Percentiles rank a stretch among this genome's conserved stretches.
Evolutionary conservation across 2,888 invertebrate genomes (phyloP).

Genomic region (Cheilosia pagana): DNA sequence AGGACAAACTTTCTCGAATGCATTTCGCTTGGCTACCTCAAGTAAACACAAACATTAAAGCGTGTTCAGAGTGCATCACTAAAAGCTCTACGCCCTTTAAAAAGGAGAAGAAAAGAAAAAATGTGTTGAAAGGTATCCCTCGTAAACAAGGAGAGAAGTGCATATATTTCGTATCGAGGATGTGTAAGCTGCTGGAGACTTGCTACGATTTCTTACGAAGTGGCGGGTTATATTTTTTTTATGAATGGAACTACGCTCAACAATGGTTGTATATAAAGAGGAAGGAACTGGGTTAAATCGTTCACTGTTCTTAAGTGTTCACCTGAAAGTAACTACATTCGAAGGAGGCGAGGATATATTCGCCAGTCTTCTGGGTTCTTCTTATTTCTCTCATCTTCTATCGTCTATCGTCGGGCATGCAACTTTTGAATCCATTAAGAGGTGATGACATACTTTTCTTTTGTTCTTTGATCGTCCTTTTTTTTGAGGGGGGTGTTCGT

Average conservation of each 20-base stretch:
- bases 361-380: neutral
- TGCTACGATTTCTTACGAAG: neutral
- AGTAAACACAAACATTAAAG: slow-evolving; percentile 1
- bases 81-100: slow-evolving; percentile 1
- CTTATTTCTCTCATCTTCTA: neutral
- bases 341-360: neutral
- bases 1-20: neutral
- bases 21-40: slow-evolving; percentile 2
- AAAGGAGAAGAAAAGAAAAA: neutral
- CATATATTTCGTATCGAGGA: neutral
- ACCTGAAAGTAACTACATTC: slow-evolving; percentile 57
- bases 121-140: neutral
- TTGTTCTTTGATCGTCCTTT: slow-evolving; percentile 3
- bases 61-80: neutral
- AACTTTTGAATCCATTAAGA: slow-evolving; percentile 1
- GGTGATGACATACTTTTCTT: slow-evolving; percentile 1
- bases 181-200: neutral
- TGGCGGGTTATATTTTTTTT: neutral
- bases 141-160: neutral
- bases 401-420: neutral
- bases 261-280: neutral
- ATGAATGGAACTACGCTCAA: neutral
- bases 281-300: slow-evolving; percentile 57
- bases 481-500: neutral
- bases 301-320: slow-evolving; percentile 60